Evolutionary conservation across 2,797 vertebrate genomes (phyloP), one percentile per base, ranked within the genome.

Genomic region (Tolypeutes matacus): DNA sequence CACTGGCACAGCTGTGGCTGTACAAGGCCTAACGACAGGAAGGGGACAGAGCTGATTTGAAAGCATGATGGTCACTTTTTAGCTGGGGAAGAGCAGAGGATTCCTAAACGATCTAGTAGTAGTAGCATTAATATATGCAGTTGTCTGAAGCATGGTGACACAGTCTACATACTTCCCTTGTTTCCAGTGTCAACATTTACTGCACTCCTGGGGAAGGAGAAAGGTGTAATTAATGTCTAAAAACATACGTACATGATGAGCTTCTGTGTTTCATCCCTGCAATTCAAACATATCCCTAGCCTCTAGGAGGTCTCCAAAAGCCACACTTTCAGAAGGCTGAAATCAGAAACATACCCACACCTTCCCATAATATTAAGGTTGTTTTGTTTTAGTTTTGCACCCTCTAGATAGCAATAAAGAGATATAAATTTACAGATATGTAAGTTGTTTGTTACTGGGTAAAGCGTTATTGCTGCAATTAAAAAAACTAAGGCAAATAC

Each of bases 401-500:
- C 42, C n/a, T 86, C 2, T 93, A 21, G 36, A 64, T 25, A 85
- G 14, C 60, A 83, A 56, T 23, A 86, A 85, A 91, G 42, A 94
- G 49, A 76, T 34, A 3, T 82, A 83, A 82, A 86, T 70, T 80
- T 92, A 76, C 51, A 96, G 27, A 34, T 70, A 82, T 14, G 20
- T 84, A 83, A 86, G 60, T 27, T 75, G 58, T 86, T 65, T 75
- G 42, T 86, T 65, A 8, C 31, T 76, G 53, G 53, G 10, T 76
- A 75, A 73, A 93, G 10, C 87, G 17, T 78, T 39, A 82, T 11
- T 65, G 23, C n/a, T 51, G 13, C 5, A 67, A 58, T 36, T 62
- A 46, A 51, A 49, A 8, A 94, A 95, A 87, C 51, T 69, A 91
- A 86, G 29, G 29, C 64, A 81, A 94, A 94, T 3, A 83, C 13